Percentiles rank a stretch among this genome's conserved stretches.
phyloP scores from a whole-genome alignment of 1,140 invertebrate species.

The Drosophila takahashii region DNA sequence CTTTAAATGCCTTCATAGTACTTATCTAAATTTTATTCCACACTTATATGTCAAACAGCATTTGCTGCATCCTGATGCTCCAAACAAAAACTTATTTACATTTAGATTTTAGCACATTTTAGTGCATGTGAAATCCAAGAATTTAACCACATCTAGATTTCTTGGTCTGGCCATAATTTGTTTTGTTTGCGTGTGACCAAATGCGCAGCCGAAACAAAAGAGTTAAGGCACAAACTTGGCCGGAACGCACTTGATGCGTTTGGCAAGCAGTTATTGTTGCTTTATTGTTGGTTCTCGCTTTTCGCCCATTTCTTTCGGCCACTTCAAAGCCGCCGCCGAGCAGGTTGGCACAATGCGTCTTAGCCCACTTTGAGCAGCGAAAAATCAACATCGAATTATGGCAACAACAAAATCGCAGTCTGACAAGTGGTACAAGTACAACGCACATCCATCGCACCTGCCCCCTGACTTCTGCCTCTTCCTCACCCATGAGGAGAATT shows the following conservation, averaged over 20 bases:
- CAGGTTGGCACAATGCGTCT: constrained; percentile 42
- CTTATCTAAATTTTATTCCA: too few species aligned
- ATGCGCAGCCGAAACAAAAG: constrained; percentile 58
- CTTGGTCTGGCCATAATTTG: not conserved
- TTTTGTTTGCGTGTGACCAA: not conserved
- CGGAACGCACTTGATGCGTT: constrained; percentile 67
- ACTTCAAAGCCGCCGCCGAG: constrained; percentile 42
- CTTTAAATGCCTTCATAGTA: too few species aligned
- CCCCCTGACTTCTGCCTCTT: not conserved
- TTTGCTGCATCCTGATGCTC: too few species aligned
- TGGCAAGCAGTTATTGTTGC: constrained; percentile 15
- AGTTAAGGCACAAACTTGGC: constrained; percentile 70
- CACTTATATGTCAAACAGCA: too few species aligned
- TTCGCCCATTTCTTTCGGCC: constrained; percentile 30
- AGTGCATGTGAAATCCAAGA: not conserved
- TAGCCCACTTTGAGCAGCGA: constrained; percentile 75
- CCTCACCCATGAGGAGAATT: constrained; percentile 12
- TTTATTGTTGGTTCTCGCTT: constrained; percentile 24
- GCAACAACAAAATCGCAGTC: constrained; percentile 66
- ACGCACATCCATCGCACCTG: not conserved
- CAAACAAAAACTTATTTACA: too few species aligned
- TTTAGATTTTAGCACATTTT: not conserved
- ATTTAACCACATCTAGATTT: not conserved
- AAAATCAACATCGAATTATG: constrained; percentile 81
- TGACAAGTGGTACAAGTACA: constrained; percentile 38